Evolutionary conservation across 2,888 invertebrate species (phyloP), one percentile per base, ranked within the genome.

Genomic region (Syrphus vitripennis): DNA sequence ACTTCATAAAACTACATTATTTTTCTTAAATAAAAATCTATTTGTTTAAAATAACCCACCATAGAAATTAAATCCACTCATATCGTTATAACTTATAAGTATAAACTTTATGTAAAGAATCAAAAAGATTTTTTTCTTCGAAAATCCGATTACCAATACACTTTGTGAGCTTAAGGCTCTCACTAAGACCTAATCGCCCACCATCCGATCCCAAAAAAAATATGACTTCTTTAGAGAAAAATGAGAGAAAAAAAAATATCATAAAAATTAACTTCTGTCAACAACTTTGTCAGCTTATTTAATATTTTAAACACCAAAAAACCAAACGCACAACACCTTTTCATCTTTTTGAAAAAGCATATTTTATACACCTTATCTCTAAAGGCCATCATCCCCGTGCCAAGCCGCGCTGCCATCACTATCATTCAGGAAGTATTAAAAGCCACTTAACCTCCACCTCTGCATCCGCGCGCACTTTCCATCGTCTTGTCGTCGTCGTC

Each of bases 351-450:
- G 29, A 7, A 34, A 53, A 53, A 69, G 37, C 53, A 24, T 50
- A 21, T 53, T 69, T 69, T 21, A 21, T 45, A 19, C 12, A 9
- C 29, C 34, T 42, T 45, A 57, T 42, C 71, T 57, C 40, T 19
- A 29, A 55, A 71, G 40, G 57, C 71, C 71, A 50, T 67, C 67
- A 34, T 26, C 29, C 16, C 42, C n/a, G 2, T 40, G 12, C 21
- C 34, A 12, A 6, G 34, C 34, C 12, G 9, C 12, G 21, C 21
- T 24, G 31, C 14, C 69, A 37, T 10, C 50, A 50, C 29, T 16
- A 71, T 76, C 55, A 57, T 63, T 50, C 48, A 81, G 86, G 86
- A 86, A 86, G 82, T 86, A 82, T 86, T 86, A 86, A 86, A 86
- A 86, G 82, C 77, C 86, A 86, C 86, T 86, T 86, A 82, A 74